Evolutionary conservation across 2,888 invertebrate species (phyloP).

Genomic region (Brachycybe producta): DNA sequence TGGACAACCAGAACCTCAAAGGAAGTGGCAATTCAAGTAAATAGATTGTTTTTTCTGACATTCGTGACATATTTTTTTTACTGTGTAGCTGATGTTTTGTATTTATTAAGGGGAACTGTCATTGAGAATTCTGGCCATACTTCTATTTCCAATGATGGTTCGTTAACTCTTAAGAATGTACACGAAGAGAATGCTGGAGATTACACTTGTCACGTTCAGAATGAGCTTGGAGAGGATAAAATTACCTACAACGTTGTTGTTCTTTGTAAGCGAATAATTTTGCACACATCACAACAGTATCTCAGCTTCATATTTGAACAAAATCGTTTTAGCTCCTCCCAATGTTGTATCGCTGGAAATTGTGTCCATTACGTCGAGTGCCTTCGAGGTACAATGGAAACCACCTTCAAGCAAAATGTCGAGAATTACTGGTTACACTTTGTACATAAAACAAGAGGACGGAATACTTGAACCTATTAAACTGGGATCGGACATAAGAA

Average conservation of each 20-base stretch:
- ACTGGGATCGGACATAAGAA: neutral
- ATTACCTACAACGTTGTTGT: slow-evolving; percentile 80
- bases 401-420: slow-evolving; percentile 8
- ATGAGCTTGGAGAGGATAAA: slow-evolving; percentile 81
- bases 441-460: slow-evolving; percentile 36
- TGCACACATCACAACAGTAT: too few species aligned
- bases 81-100: too few species aligned
- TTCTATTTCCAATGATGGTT: slow-evolving; percentile 65
- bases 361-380: neutral
- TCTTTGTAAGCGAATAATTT: slow-evolving; percentile 46
- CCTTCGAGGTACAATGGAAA: slow-evolving; percentile 14
- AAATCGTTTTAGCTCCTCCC: slow-evolving; percentile 22
- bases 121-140: too few species aligned
- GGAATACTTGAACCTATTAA: slow-evolving; percentile 7
- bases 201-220: slow-evolving; percentile 84
- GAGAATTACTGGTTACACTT: slow-evolving; percentile 38
- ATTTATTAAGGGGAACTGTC: too few species aligned
- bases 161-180: slow-evolving; percentile 77
- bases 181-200: slow-evolving; percentile 83
- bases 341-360: slow-evolving; percentile 7
- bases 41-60: too few species aligned
- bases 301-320: too few species aligned
- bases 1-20: slow-evolving; percentile 17
- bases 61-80: too few species aligned
- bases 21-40: slow-evolving; percentile 19